Conservation (phyloP, 2,888 invertebrate species). For the Drosophila meridiana region DNA sequence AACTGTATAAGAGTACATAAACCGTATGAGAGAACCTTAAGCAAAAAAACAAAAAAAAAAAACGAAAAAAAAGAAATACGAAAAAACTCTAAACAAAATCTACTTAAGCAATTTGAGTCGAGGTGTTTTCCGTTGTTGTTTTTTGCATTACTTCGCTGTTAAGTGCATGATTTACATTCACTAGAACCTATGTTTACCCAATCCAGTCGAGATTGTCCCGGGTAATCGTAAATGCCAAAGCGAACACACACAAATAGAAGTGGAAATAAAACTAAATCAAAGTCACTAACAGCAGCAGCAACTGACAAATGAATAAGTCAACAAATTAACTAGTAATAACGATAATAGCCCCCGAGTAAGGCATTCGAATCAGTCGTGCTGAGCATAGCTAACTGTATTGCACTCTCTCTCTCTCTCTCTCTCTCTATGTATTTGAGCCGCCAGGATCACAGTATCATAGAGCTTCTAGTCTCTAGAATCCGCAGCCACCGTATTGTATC, state of each 20-base stretch:
- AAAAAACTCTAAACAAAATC: constrained; percentile 6
- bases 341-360: constrained; percentile 7
- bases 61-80: not conserved
- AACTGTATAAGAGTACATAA: constrained; percentile 10
- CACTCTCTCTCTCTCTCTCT: not conserved
- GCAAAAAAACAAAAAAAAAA: constrained; percentile 6
- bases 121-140: not conserved
- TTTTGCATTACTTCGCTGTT: constrained; percentile 34
- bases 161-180: constrained; percentile 32
- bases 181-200: constrained; percentile 6
- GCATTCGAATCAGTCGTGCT: constrained; percentile 37
- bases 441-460: constrained; percentile 5
- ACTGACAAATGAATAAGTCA: constrained; percentile 1
- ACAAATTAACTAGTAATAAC: constrained; percentile 5
- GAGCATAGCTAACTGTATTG: constrained; percentile 40
- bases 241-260: constrained; percentile 16
- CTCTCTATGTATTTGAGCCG: constrained; percentile 14
- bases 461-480: constrained; percentile 17
- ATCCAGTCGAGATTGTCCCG: constrained; percentile 23
- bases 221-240: constrained; percentile 32
- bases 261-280: not conserved
- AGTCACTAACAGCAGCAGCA: constrained; percentile 17
- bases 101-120: constrained; percentile 35
- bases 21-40: constrained; percentile 20
- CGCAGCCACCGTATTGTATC: constrained; percentile 15